Conservation (phyloP, 23 tunicate species). For the Styela clava region DNA sequence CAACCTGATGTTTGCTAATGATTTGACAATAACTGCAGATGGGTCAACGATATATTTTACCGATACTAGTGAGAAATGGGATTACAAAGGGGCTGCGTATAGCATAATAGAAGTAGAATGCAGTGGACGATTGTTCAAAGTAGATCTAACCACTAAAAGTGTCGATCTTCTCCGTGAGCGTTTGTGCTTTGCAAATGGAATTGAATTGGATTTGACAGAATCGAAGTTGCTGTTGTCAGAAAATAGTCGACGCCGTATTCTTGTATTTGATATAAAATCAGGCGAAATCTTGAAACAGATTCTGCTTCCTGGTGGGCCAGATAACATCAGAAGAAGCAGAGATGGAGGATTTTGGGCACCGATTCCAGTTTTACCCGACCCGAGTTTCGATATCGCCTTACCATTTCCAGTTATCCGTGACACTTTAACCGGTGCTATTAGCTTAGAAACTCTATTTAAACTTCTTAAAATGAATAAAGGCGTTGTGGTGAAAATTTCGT, state of each 20-base stretch:
- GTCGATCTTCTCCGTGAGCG: neutral
- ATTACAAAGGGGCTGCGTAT: constrained; percentile 1
- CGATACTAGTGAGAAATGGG: constrained; percentile 11
- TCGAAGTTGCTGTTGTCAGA: constrained; percentile 2
- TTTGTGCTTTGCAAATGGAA: constrained; percentile 20
- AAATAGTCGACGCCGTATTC: neutral
- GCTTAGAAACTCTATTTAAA: neutral
- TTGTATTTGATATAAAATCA: neutral
- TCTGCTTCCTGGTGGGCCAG: neutral
- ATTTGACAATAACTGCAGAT: constrained; percentile 2
- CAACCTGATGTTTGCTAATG: constrained; percentile 9
- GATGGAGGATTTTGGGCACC: constrained; percentile 19
- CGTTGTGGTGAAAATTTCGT: neutral
- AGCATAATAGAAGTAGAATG: constrained; percentile 8
- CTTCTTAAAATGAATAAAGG: neutral
- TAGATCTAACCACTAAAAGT: neutral
- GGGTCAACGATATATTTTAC: constrained; percentile 20
- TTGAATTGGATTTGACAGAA: constrained; percentile 1
- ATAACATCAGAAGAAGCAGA: constrained; percentile 10
- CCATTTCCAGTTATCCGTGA: constrained; percentile 4
- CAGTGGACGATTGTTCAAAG: constrained; percentile 8
- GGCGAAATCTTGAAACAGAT: neutral
- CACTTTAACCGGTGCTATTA: neutral
- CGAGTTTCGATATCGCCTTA: neutral
- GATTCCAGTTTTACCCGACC: neutral